Conservation (phyloP, 2,797 vertebrate genomes). For the Brachyalestes nurse region DNA sequence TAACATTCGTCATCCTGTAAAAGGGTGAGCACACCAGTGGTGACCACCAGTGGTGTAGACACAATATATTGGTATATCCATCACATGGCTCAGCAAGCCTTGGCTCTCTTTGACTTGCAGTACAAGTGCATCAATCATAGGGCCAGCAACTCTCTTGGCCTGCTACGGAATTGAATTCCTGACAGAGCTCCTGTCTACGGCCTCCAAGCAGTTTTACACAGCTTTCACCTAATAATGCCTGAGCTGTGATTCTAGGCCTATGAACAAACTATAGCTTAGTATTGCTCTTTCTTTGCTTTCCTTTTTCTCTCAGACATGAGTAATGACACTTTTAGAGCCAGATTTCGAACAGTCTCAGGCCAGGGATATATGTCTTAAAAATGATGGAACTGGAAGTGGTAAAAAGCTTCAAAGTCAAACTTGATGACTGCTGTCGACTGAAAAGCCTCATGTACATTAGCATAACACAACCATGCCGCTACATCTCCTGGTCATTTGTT, state of each 20-base stretch:
- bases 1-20: conserved; percentile 60
- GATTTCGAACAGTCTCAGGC: not conserved
- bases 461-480: not conserved
- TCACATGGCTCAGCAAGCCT: conserved; percentile 60
- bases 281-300: conserved; percentile 29
- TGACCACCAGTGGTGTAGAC: conserved; percentile 62
- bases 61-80: conserved; percentile 65
- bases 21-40: conserved; percentile 59
- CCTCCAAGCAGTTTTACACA: conserved; percentile 42
- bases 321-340: not conserved
- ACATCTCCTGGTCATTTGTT: not conserved
- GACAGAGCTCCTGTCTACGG: conserved; percentile 46
- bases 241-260: conserved; percentile 20
- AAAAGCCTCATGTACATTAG: not conserved
- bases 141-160: conserved; percentile 49
- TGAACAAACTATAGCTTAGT: conserved; percentile 16
- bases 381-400: not conserved
- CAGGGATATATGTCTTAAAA: not conserved
- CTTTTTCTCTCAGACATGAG: not conserved
- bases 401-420: not conserved
- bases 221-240: conserved; percentile 34
- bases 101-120: conserved; percentile 59
- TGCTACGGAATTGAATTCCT: conserved; percentile 48
- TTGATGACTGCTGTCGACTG: not conserved
- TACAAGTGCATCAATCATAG: conserved; percentile 64